Evolutionary conservation across 2,113 vertebrate genomes (phyloP), one percentile per base, ranked within the genome.

Genomic region (Crypturellus undulatus): DNA sequence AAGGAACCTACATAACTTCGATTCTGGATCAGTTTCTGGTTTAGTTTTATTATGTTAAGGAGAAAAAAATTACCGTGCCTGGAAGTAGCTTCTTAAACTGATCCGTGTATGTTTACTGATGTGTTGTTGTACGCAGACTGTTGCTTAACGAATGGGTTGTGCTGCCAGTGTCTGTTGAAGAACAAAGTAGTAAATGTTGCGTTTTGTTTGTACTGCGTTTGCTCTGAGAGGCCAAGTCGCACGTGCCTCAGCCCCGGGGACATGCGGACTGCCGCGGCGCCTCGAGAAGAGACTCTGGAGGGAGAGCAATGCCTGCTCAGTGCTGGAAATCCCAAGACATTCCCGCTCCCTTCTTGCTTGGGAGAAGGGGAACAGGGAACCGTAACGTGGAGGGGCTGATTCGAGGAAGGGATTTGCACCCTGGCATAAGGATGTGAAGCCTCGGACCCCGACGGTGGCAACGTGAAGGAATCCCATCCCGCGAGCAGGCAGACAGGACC

Each of bases 231-330:
- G 2, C 78, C 40, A 45, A 17, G 58, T 38, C 20, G 0, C 32
- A 2, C 0, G 9, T 30, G 82, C 71, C 79, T 83, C 67, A 51
- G 51, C 82, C 19, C 43, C 15, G 38, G 43, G 6, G 43, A 14
- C 45, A 8, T 8, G 18, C 45, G 19, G 45, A 47, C 45, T 16
- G 20, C 47, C 21, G 49, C 49, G 21, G 21, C 49, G 20, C 49
- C 9, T 49, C 49, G 9, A 22, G 75, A 2, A 0, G 5, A 3
- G 2, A 4, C 14, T 49, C 60, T 21, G 15, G 30, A 38, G 71
- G 84, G 8, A 28, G n/a, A 36, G 3, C 17, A 12, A 3, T 3
- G 2, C 0, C 0, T 8, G 40, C 2, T 71, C 67, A 42, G 1
- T 14, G 59, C 52, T 56, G 3, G 4, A 6, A 17, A 4, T 18